Evolutionary conservation across 1,140 invertebrate species (phyloP), one percentile per base, ranked within the genome.

Genomic region (Sminthurinus signatus): DNA sequence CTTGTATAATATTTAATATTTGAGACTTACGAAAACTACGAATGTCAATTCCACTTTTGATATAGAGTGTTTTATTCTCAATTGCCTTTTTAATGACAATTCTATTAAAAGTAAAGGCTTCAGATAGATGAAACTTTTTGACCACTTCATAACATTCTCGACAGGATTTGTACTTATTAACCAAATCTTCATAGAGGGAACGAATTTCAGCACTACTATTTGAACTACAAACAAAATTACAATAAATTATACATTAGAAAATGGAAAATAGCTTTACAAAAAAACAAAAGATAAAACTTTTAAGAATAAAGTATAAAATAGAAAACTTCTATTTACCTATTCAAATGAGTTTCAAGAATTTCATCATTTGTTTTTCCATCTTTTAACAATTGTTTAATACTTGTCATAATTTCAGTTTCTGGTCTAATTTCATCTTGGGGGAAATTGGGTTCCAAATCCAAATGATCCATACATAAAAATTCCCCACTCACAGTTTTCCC

Each of bases 71-170:
- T 10, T 42, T 8, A 28, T 23, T 19, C n/a, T 56, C 23, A 17
- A 56, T 42, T 5, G 54, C 54, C 23, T 56, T 56, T 17, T 56
- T 10, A 42, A 56, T 56, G 23, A 42, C 54, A 42, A 39, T 56
- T 4, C 54, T 27, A 31, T 56, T 5, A 23, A 21, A 39, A 39
- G 36, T 56, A 27, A 56, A 56, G 2, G 29, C 19, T 42, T 56
- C 54, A 17, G 54, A 56, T 10, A 56, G 19, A 25, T 56, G 36
- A 12, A 17, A 25, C 4, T 27, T 14, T 42, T 56, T 56, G 28
- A 28, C n/a, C 8, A 42, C n/a, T 31, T 56, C 31, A 28, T n/a
- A 56, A 28, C 54, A 56, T 56, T 56, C 31, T 10, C 54, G 29
- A 27, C 36, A 56, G 2, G 54, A 56, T 21, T 56, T 56, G 36